A percentile compares a stretch with the other conserved stretches of the same genome.
phyloP scores from a whole-genome alignment of 37 sponge, comb jelly and placozoan genomes.

The Trichoplax adhaerens region DNA sequence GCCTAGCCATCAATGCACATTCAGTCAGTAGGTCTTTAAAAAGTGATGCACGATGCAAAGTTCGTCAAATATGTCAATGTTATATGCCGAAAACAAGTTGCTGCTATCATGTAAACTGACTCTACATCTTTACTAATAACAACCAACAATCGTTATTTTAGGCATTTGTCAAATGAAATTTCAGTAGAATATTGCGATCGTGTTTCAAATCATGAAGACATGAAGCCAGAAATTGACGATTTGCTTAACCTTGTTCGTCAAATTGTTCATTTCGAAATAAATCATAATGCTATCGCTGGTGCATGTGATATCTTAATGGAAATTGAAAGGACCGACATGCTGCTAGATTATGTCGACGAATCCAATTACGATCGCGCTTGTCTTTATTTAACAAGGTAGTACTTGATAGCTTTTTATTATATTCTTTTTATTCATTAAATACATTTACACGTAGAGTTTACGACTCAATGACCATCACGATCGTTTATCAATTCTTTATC shows the following conservation, averaged over 20 bases:
- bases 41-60: constrained; percentile 17
- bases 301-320: constrained; percentile 95
- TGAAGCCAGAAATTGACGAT: background rate
- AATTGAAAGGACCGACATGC: constrained; percentile 44
- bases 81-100: background rate
- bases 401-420: background rate
- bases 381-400: constrained; percentile 78
- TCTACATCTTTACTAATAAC: background rate
- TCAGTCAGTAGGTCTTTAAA: constrained; percentile 39
- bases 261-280: constrained; percentile 57
- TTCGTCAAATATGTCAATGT: background rate
- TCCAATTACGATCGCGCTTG: constrained; percentile 64
- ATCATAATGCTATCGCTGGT: constrained; percentile 85
- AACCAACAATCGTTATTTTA: background rate
- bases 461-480: too few relatives aligned
- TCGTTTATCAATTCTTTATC: too few relatives aligned
- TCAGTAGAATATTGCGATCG: constrained; percentile 10
- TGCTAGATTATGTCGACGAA: constrained; percentile 13
- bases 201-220: constrained; percentile 11
- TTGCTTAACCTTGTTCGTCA: constrained; percentile 38
- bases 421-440: background rate
- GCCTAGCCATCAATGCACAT: constrained; percentile 21
- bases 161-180: constrained; percentile 37
- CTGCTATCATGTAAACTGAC: background rate
- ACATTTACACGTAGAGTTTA: too few relatives aligned